phyloP scores from a whole-genome alignment of 2,888 invertebrate species.

The Laothoe populi region DNA sequence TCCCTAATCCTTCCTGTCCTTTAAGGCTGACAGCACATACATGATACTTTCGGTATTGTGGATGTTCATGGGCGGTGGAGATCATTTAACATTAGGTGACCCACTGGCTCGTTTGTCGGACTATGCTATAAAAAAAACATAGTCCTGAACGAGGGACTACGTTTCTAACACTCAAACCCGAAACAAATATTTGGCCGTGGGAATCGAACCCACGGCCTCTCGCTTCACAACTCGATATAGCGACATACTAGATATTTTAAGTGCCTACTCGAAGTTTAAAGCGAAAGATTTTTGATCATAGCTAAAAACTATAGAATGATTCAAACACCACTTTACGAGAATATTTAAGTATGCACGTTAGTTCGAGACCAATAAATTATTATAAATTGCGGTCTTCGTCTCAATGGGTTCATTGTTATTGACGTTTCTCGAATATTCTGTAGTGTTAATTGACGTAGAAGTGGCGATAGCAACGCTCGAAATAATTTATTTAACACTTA shows the following conservation, averaged over 20 bases:
- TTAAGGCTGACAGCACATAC: too few relatives aligned
- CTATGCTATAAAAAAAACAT: too few relatives aligned
- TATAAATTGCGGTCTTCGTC: neutral
- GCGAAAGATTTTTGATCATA: neutral
- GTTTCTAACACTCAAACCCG: too few relatives aligned
- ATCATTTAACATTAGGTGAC: too few relatives aligned
- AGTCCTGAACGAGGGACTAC: too few relatives aligned
- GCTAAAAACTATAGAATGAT: neutral
- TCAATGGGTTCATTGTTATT: conserved; percentile 6
- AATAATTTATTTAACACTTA: neutral
- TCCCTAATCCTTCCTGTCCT: too few relatives aligned
- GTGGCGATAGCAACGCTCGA: neutral
- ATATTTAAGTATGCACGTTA: conserved; percentile 9
- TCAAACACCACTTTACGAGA: neutral
- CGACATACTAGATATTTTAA: neutral
- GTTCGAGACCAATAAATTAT: conserved; percentile 16
- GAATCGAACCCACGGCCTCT: too few relatives aligned
- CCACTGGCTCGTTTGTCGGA: too few relatives aligned
- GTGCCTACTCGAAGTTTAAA: neutral
- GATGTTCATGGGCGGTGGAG: too few relatives aligned
- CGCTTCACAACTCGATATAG: neutral
- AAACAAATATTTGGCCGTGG: too few relatives aligned
- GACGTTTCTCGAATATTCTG: neutral
- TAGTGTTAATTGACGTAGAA: neutral
- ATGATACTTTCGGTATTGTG: too few relatives aligned